A percentile compares a stretch with the other conserved stretches of the same genome.
Conservation (phyloP, 2,888 invertebrate genomes). For the Rutpela maculata region DNA sequence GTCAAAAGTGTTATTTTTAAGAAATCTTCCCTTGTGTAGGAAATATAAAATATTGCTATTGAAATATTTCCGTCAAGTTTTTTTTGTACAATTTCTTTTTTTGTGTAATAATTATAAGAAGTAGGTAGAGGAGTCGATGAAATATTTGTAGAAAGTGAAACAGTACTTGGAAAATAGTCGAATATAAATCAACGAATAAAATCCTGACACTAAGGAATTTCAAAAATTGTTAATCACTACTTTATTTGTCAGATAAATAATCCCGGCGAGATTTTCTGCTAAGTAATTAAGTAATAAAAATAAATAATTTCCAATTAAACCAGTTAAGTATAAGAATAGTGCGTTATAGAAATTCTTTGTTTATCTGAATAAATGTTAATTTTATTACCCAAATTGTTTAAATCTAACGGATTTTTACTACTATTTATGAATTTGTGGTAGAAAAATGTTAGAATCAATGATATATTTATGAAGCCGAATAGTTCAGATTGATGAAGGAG, state of each 20-base stretch:
- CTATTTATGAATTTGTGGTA: slow-evolving; percentile 16
- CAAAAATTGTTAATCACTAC: slow-evolving; percentile 4
- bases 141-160: no score
- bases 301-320: slow-evolving; percentile 25
- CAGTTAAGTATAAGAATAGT: not conserved
- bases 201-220: slow-evolving; percentile 20
- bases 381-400: slow-evolving; percentile 16
- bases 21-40: no score
- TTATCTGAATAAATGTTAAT: slow-evolving; percentile 16
- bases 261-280: slow-evolving; percentile 16
- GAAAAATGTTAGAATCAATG: slow-evolving; percentile 28
- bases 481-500: slow-evolving; percentile 23
- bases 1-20: no score
- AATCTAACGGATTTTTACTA: not conserved
- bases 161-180: not conserved
- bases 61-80: no score
- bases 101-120: no score
- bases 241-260: slow-evolving; percentile 18
- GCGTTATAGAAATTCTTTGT: not conserved
- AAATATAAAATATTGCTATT: no score
- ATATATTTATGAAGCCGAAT: slow-evolving; percentile 29
- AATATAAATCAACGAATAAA: slow-evolving; percentile 24
- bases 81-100: no score
- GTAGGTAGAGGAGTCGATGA: no score
- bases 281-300: slow-evolving; percentile 37